Evolutionary conservation across 2,113 vertebrate genomes (phyloP).

Genomic region (Glaucidium brasilianum): DNA sequence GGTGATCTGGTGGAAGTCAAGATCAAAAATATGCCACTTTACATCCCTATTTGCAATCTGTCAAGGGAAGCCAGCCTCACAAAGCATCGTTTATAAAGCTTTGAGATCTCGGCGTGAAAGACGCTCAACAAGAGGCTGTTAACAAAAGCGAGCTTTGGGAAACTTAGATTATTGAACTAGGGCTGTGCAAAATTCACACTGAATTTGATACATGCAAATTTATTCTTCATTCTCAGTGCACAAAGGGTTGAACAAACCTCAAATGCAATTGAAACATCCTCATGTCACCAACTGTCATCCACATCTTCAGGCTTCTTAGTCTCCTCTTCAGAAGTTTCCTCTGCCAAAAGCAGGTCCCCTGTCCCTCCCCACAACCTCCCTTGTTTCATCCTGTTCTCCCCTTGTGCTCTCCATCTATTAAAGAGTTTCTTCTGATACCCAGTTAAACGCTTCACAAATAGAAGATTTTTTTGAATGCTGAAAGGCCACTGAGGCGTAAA

Average conservation of each 20-base stretch:
- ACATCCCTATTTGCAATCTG: neutral
- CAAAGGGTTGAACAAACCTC: neutral
- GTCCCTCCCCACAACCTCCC: neutral
- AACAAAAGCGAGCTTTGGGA: neutral
- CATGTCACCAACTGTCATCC: neutral
- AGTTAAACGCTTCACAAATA: neutral
- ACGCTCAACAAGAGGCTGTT: neutral
- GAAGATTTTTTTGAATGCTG: neutral
- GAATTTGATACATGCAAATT: conserved; percentile 1
- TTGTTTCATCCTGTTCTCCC: neutral
- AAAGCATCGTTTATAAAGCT: neutral
- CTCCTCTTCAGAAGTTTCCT: neutral
- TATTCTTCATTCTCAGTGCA: neutral
- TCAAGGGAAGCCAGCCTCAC: neutral
- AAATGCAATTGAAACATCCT: neutral
- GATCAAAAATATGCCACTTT: neutral
- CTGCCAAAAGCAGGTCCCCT: neutral
- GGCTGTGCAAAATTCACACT: neutral
- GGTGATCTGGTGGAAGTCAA: neutral
- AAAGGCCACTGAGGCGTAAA: neutral
- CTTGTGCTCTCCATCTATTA: neutral
- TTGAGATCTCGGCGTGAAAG: neutral
- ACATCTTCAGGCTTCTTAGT: neutral
- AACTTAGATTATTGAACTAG: neutral
- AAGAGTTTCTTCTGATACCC: neutral